Conservation (phyloP, 2,888 invertebrate genomes). For the Ophion slaviceki region DNA sequence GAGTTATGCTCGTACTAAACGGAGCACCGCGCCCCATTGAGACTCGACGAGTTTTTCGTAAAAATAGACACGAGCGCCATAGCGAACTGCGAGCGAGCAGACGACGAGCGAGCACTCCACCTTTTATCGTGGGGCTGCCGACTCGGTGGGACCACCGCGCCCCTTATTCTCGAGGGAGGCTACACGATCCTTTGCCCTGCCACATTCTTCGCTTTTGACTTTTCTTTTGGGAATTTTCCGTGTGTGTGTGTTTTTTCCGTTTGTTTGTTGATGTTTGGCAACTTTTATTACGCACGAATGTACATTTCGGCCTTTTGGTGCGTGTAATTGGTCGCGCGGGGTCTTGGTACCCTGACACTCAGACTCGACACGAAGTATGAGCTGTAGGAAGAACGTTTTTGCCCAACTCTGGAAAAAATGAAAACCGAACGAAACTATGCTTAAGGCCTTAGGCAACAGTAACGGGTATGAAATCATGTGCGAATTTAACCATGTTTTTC, state of each 20-base stretch:
- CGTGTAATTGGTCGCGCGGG: neutral
- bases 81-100: conserved; percentile 32
- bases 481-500: no score
- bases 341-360: neutral
- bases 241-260: neutral
- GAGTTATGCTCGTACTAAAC: conserved; percentile 81
- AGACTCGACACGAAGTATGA: neutral
- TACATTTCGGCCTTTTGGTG: neutral
- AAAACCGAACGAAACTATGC: neutral
- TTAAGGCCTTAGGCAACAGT: no score
- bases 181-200: neutral
- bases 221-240: neutral
- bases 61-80: conserved; percentile 76
- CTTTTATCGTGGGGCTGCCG: conserved; percentile 30
- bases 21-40: conserved; percentile 79
- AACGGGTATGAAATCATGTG: no score
- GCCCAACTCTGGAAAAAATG: neutral
- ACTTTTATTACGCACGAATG: neutral
- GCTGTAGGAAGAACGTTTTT: neutral
- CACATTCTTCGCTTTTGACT: neutral
- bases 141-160: neutral
- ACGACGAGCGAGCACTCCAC: conserved; percentile 33
- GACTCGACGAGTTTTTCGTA: conserved; percentile 76
- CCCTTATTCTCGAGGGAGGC: conserved; percentile 21
- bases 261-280: neutral